A percentile compares a stretch with the other conserved stretches of the same genome.
Conservation (phyloP, 2,888 invertebrate genomes). For the Zele albiditarsus region DNA sequence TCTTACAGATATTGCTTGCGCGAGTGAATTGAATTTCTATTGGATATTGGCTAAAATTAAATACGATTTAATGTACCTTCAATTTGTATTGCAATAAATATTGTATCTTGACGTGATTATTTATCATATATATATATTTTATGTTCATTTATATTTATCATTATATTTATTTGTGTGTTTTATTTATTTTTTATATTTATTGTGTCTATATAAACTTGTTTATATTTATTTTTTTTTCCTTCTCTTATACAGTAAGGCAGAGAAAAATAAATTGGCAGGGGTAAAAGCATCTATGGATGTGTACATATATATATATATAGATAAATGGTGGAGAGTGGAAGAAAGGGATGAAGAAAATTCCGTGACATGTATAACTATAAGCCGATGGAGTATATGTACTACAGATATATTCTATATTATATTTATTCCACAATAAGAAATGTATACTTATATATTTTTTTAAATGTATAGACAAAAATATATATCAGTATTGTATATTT, state of each 20-base stretch:
- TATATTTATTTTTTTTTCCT: background rate
- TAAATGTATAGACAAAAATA: no score
- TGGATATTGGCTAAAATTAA: background rate
- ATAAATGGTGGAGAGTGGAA: background rate
- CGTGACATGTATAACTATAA: slow-evolving; percentile 10
- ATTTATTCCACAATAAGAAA: background rate
- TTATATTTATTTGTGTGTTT: background rate
- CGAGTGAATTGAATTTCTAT: slow-evolving; percentile 46
- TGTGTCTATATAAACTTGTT: background rate
- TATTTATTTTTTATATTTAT: background rate
- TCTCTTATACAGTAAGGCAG: background rate
- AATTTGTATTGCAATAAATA: slow-evolving; percentile 5
- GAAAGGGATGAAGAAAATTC: background rate
- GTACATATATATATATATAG: background rate
- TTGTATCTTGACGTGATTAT: background rate
- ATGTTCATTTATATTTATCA: no score
- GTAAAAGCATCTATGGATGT: background rate
- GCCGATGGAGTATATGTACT: background rate
- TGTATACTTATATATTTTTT: background rate
- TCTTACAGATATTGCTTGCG: slow-evolving; percentile 30
- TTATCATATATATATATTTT: background rate
- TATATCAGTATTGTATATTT: no score
- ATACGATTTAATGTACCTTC: background rate
- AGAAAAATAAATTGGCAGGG: slow-evolving; percentile 7
- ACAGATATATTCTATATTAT: background rate